These are phyloP conservation scores for Proteles cristata DNA, from an alignment of 2,113 vertebrate genomes.

Conservation along the genomic window DNA sequence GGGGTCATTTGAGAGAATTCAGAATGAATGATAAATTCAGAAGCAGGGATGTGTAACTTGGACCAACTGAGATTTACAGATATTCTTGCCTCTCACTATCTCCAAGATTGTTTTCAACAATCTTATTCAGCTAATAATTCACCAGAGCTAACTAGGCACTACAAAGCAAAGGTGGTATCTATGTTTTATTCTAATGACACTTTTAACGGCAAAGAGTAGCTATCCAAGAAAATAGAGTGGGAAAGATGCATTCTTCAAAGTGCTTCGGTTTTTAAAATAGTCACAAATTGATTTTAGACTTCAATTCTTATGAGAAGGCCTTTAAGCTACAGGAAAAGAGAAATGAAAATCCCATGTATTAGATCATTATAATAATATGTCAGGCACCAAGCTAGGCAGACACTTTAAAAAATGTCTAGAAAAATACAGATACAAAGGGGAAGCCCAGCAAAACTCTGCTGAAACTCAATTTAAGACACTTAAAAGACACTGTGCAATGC, in stretches of 20 bases:
- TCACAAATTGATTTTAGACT: background rate
- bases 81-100: background rate
- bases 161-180: background rate
- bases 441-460: background rate
- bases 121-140: constrained; percentile 48
- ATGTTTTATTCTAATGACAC: constrained; percentile 14
- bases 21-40: constrained; percentile 83
- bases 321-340: background rate
- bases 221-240: constrained; percentile 16
- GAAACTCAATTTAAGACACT: background rate
- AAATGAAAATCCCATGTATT: background rate
- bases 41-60: constrained; percentile 75
- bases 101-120: constrained; percentile 30
- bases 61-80: constrained; percentile 27
- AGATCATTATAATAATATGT: background rate
- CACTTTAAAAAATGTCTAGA: background rate
- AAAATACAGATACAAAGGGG: background rate
- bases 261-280: constrained; percentile 36
- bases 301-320: background rate
- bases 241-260: background rate
- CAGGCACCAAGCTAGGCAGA: background rate
- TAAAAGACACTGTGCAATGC: background rate
- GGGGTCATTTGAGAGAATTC: constrained; percentile 36
- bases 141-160: background rate
- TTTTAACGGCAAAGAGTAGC: background rate